Evolutionary conservation across 2,888 invertebrate species (phyloP), one percentile per base, ranked within the genome.

Genomic region (Hermaeophaga mercurialis): DNA sequence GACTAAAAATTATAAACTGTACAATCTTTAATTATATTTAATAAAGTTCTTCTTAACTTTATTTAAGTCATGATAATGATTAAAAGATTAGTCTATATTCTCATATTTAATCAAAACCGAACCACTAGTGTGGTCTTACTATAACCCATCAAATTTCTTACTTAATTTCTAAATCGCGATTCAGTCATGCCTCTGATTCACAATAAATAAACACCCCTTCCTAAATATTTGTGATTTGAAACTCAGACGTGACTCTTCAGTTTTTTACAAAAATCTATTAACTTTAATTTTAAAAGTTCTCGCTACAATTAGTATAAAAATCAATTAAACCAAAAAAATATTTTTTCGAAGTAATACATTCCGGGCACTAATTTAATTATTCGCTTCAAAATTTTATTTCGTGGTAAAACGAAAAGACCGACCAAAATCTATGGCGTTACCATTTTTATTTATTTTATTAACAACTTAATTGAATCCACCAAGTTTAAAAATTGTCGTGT

Each of bases 381-480:
- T 49, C 49, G 45, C 54, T 48, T 49, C 36, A 24, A 38, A 49
- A 54, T 33, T 54, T 31, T 47, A 36, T 54, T 34, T 49, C 39
- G 44, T 45, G 45, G 38, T 38, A 48, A 49, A 58, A 58, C 48
- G 38, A 39, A 43, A 58, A 49, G 11, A 49, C 45, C 49, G 44
- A 18, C 18, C 31, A 28, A 41, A 24, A 48, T 34, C 15, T 18
- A 39, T 15, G 48, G 41, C 50, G 52, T 52, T 46, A 47, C 34
- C 33, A 56, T 52, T 22, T 54, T 54, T 58, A 45, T 49, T 58
- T 49, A 58, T 56, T 56, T 49, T 52, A 56, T 54, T 50, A 56
- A 56, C 56, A 56, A 47, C 31, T 34, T 60, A 60, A 62, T 61
- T 56, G 60, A 58, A 62, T 52, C 56, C 36, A 59, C 52, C 41